These are phyloP conservation scores for Automeris io DNA, from an alignment of 2,888 invertebrate genomes.

Conservation along the genomic window DNA sequence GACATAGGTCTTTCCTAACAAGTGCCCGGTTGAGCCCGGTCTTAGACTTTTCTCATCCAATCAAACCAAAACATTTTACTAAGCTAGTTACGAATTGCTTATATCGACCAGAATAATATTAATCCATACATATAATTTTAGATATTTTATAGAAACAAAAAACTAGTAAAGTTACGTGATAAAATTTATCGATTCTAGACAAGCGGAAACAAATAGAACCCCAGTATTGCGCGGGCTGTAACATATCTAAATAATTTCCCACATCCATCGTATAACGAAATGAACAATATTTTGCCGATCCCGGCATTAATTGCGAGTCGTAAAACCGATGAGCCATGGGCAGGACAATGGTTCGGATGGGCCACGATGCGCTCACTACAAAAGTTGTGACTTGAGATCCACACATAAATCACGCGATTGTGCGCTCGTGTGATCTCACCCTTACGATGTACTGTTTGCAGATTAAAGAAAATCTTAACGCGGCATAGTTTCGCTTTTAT, in stretches of 20 bases:
- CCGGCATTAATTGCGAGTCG: conserved; percentile 56
- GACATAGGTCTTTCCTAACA: too few relatives aligned
- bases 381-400: conserved; percentile 50
- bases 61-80: too few relatives aligned
- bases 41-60: too few relatives aligned
- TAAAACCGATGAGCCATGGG: conserved; percentile 55
- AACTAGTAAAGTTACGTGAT: too few relatives aligned
- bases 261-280: conserved; percentile 29
- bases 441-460: conserved; percentile 27
- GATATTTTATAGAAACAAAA: too few relatives aligned
- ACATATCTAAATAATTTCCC: conserved; percentile 17
- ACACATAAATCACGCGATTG: conserved; percentile 52
- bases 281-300: conserved; percentile 51
- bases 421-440: conserved; percentile 51
- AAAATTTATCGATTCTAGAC: too few relatives aligned
- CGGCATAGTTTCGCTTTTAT: too few relatives aligned
- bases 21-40: too few relatives aligned
- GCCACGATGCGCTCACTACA: conserved; percentile 36
- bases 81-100: too few relatives aligned
- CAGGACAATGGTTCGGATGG: conserved; percentile 38
- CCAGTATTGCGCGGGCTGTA: background rate
- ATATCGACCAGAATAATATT: too few relatives aligned
- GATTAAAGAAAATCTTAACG: conserved; percentile 24
- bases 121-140: too few relatives aligned
- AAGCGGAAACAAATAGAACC: background rate